phyloP scores from a whole-genome alignment of 2,888 invertebrate species.

The Meiosimyza platycephala region DNA sequence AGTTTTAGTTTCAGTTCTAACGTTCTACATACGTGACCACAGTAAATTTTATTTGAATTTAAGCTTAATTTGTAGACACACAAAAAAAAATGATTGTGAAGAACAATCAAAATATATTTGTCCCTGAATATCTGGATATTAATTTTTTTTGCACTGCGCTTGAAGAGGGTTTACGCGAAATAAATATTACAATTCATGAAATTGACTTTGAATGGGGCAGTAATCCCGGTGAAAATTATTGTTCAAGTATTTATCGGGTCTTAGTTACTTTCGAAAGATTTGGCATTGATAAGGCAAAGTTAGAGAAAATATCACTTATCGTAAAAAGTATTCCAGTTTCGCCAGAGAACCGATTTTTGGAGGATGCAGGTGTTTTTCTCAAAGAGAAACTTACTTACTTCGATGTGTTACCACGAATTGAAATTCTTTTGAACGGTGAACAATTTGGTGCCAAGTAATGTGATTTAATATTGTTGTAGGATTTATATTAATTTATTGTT shows the following conservation, averaged over 20 bases:
- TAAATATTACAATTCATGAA: slow-evolving; percentile 50
- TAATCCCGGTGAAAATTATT: slow-evolving; percentile 62
- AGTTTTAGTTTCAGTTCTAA: slow-evolving; percentile 6
- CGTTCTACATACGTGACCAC: slow-evolving; percentile 1
- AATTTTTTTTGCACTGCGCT: slow-evolving; percentile 57
- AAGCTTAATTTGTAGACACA: neutral
- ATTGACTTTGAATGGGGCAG: slow-evolving; percentile 58
- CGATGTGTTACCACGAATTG: slow-evolving; percentile 64
- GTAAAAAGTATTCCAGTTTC: slow-evolving; percentile 61
- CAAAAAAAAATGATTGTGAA: slow-evolving; percentile 45
- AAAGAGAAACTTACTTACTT: slow-evolving; percentile 66
- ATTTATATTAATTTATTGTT: neutral
- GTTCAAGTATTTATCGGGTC: slow-evolving; percentile 61
- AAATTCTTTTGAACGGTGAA: slow-evolving; percentile 59
- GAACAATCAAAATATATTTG: slow-evolving; percentile 50
- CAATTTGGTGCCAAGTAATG: slow-evolving; percentile 58
- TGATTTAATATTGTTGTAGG: neutral
- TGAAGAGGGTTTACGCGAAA: slow-evolving; percentile 56
- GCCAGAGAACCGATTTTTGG: slow-evolving; percentile 57
- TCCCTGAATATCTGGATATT: slow-evolving; percentile 55
- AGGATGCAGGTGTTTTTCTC: slow-evolving; percentile 65
- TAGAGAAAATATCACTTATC: slow-evolving; percentile 55
- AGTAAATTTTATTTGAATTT: neutral
- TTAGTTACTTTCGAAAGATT: slow-evolving; percentile 46
- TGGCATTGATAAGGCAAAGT: slow-evolving; percentile 30